Evolutionary conservation across 2,888 invertebrate genomes (phyloP).

Genomic region (Eilema sororculum): DNA sequence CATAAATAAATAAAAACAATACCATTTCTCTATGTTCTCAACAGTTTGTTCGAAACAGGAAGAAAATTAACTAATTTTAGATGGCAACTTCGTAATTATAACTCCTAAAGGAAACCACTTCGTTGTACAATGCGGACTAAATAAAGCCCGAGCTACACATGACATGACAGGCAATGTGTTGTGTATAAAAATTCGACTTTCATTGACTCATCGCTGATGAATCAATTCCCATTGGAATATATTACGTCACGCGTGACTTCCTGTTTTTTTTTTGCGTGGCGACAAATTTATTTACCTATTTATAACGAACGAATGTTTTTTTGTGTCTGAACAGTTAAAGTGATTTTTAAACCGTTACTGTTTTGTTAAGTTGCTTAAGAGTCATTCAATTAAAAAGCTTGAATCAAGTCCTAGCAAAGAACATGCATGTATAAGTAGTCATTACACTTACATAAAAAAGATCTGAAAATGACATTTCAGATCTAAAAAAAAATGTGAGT

Average conservation of each 20-base stretch:
- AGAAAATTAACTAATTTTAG: neutral
- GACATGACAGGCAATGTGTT: constrained; percentile 23
- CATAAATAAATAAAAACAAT: neutral
- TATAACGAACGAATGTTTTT: neutral
- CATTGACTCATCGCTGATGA: constrained; percentile 43
- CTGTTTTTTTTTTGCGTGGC: constrained; percentile 1
- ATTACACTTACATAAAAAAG: no score
- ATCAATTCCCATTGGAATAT: constrained; percentile 30
- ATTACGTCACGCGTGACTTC: constrained; percentile 18
- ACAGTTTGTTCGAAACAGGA: neutral
- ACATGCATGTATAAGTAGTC: no score
- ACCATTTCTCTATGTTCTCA: neutral
- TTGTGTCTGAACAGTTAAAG: no score
- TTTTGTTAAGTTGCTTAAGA: no score
- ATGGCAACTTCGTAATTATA: neutral
- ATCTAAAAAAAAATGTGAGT: no score
- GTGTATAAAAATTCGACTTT: constrained; percentile 22
- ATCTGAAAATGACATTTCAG: no score
- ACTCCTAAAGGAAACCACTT: neutral
- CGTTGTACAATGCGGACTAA: neutral
- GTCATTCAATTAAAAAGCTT: no score
- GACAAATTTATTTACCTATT: neutral
- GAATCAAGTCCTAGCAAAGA: no score
- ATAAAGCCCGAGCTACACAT: neutral
- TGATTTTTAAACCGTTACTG: no score